Evolutionary conservation across 1,140 invertebrate genomes (phyloP).

Genomic region (Vanessa atalanta): DNA sequence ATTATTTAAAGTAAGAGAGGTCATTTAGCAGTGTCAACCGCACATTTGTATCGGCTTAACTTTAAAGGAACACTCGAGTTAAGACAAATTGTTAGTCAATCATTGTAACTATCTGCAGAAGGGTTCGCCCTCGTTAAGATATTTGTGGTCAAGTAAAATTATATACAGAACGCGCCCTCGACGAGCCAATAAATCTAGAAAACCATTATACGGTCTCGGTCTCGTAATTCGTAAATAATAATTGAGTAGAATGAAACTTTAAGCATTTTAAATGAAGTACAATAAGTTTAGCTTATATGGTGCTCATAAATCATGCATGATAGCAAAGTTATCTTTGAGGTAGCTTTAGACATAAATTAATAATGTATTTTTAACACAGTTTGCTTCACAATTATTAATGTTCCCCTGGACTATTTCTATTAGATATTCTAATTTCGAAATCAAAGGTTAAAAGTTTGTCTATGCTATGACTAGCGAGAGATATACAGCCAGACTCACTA

Average conservation of each 20-base stretch:
- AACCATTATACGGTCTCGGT: not conserved
- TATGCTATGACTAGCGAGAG: no score
- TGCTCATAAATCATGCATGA: no score
- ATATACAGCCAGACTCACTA: no score
- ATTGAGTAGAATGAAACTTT: not conserved
- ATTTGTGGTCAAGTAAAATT: slow-evolving; percentile 26
- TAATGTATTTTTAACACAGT: no score
- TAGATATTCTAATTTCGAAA: no score
- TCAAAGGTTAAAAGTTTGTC: no score
- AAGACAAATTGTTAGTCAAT: slow-evolving; percentile 43
- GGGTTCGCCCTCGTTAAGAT: slow-evolving; percentile 25
- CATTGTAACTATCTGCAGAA: slow-evolving; percentile 37
- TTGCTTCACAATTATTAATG: no score
- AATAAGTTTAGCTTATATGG: no score
- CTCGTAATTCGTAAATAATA: not conserved
- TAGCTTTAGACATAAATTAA: no score
- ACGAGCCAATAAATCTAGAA: slow-evolving; percentile 9
- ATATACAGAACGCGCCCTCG: not conserved
- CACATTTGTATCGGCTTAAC: slow-evolving; percentile 68
- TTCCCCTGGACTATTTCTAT: no score
- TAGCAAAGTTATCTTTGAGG: no score
- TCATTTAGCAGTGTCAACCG: slow-evolving; percentile 77
- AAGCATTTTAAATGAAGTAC: not conserved
- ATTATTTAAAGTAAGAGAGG: slow-evolving; percentile 68
- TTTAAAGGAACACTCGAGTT: slow-evolving; percentile 41